phyloP scores from a whole-genome alignment of 1,140 invertebrate genomes.

The Microplitis mediator region DNA sequence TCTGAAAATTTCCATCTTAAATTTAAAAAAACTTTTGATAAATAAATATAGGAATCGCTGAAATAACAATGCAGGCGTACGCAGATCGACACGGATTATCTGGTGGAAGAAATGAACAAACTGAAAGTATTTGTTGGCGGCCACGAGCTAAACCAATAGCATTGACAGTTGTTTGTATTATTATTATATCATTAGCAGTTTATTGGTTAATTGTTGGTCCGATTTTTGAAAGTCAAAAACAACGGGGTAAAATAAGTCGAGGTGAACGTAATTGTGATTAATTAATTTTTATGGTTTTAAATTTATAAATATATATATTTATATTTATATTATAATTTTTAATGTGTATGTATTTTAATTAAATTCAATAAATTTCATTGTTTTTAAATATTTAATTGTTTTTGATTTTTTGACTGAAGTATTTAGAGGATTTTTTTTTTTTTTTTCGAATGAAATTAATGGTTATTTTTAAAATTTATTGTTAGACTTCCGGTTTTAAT shows the following conservation, averaged over 20 bases:
- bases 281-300: neutral
- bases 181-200: constrained; percentile 35
- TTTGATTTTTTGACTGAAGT: too few species aligned
- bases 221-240: constrained; percentile 32
- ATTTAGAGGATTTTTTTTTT: too few species aligned
- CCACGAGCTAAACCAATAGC: constrained; percentile 31
- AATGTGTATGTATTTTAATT: too few species aligned
- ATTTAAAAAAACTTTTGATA: too few species aligned
- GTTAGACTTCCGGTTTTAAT: too few species aligned
- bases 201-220: constrained; percentile 42
- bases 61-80: constrained; percentile 39
- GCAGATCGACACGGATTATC: constrained; percentile 26
- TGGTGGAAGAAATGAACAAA: constrained; percentile 3
- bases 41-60: constrained; percentile 33
- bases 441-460: too few species aligned
- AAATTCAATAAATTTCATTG: too few species aligned
- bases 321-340: too few species aligned
- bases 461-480: too few species aligned
- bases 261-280: constrained; percentile 19
- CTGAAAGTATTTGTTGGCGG: constrained; percentile 27
- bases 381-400: too few species aligned
- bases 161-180: constrained; percentile 32
- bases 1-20: neutral
- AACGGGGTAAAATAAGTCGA: neutral
- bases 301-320: too few species aligned